Evolutionary conservation across 2,797 vertebrate genomes (phyloP).

Genomic region (Parambassis ranga): DNA sequence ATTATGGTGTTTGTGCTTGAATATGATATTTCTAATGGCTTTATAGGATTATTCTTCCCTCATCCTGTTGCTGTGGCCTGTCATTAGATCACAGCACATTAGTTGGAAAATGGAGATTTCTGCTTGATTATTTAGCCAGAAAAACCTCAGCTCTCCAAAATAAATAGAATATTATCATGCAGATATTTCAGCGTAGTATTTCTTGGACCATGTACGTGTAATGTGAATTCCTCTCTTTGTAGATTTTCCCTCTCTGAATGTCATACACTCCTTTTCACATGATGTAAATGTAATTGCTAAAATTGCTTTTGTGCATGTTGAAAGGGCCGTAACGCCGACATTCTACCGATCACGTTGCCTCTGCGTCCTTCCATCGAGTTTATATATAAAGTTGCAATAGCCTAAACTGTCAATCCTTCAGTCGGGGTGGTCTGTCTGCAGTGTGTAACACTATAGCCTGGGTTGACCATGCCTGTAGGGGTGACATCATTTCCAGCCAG

Average conservation of each 20-base stretch:
- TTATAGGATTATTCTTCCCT: slow-evolving; percentile 54
- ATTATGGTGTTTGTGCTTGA: slow-evolving; percentile 61
- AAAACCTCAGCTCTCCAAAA: slow-evolving; percentile 56
- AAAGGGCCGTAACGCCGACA: slow-evolving; percentile 4
- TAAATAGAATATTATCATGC: slow-evolving; percentile 64
- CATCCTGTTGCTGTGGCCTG: slow-evolving; percentile 39
- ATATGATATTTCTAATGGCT: slow-evolving; percentile 67
- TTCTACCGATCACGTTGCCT: slow-evolving; percentile 3
- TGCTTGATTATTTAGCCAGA: slow-evolving; percentile 69
- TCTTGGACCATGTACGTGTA: slow-evolving; percentile 51
- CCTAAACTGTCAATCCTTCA: slow-evolving; percentile 31
- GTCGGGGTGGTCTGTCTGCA: slow-evolving; percentile 45
- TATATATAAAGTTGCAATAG: slow-evolving; percentile 43
- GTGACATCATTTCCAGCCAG: slow-evolving; percentile 41
- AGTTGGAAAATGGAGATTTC: slow-evolving; percentile 64
- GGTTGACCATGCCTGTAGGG: slow-evolving; percentile 1
- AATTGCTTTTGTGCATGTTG: slow-evolving; percentile 27
- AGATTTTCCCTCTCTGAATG: slow-evolving; percentile 37
- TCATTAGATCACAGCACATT: slow-evolving; percentile 63
- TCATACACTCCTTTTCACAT: slow-evolving; percentile 41
- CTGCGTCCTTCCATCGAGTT: slow-evolving; percentile 24
- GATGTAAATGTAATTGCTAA: slow-evolving; percentile 25
- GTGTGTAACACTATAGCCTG: slow-evolving; percentile 30
- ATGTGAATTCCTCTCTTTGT: slow-evolving; percentile 56
- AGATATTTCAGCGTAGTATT: slow-evolving; percentile 60